Percentiles rank a stretch among this genome's conserved stretches.
These are phyloP conservation scores for Epinotia bilunana DNA, from an alignment of 2,888 invertebrate species.

Conservation along the genomic window DNA sequence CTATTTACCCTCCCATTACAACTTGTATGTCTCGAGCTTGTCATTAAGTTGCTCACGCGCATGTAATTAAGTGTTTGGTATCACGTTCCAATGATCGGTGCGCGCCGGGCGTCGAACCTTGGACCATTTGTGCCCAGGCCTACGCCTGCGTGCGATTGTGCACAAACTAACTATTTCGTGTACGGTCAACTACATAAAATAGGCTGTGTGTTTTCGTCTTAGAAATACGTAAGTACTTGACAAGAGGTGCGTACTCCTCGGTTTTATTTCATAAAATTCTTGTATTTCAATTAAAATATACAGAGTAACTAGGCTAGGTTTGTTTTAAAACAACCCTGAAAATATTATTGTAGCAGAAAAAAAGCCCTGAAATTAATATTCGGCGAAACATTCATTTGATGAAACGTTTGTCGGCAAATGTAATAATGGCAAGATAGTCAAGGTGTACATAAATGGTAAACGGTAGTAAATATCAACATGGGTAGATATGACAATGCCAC, in stretches of 20 bases:
- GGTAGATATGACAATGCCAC: constrained; percentile 8
- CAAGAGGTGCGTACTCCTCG: too few relatives aligned
- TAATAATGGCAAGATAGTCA: neutral
- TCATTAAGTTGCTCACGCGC: constrained; percentile 30
- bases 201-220: too few relatives aligned
- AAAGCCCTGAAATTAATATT: too few relatives aligned
- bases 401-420: too few relatives aligned
- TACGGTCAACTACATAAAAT: constrained; percentile 41
- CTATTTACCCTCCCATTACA: constrained; percentile 21
- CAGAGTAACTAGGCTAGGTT: too few relatives aligned
- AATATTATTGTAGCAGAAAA: too few relatives aligned
- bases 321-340: too few relatives aligned
- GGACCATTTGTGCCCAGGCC: constrained; percentile 54
- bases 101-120: constrained; percentile 58
- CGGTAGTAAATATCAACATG: neutral
- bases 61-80: constrained; percentile 46
- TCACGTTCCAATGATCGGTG: constrained; percentile 48
- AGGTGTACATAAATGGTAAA: neutral
- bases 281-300: too few relatives aligned
- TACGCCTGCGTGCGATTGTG: constrained; percentile 48
- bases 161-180: constrained; percentile 47
- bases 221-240: too few relatives aligned
- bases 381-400: too few relatives aligned
- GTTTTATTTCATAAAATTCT: too few relatives aligned
- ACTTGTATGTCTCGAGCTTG: neutral